phyloP scores from a whole-genome alignment of 23 tunicate species.

The Diplosoma virens region DNA sequence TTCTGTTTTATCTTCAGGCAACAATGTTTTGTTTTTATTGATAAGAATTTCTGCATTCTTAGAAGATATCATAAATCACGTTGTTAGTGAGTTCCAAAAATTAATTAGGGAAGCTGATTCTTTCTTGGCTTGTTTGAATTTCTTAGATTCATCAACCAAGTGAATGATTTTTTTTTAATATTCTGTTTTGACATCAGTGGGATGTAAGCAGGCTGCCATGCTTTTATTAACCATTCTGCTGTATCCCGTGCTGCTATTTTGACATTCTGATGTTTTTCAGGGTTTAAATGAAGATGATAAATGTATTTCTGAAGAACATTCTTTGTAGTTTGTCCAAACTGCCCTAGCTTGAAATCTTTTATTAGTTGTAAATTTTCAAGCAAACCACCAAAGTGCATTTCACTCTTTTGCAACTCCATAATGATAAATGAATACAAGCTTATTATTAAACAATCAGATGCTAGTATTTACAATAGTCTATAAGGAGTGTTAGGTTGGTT shows the following conservation, averaged over 20 bases:
- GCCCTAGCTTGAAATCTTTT: slow-evolving; percentile 10
- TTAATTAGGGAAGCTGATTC: slow-evolving; percentile 10
- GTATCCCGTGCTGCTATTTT: slow-evolving; percentile 15
- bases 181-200: slow-evolving; percentile 27
- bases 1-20: slow-evolving; percentile 1
- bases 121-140: too few species aligned
- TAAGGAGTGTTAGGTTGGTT: too few species aligned
- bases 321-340: slow-evolving; percentile 23
- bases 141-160: slow-evolving; percentile 7
- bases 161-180: slow-evolving; percentile 3
- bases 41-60: slow-evolving; percentile 10
- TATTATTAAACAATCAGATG: too few species aligned
- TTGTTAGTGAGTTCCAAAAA: slow-evolving; percentile 2
- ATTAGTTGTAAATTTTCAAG: slow-evolving; percentile 3
- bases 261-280: neutral
- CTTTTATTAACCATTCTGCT: neutral
- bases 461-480: neutral
- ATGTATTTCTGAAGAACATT: slow-evolving; percentile 10
- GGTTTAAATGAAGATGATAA: neutral
- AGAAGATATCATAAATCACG: slow-evolving; percentile 1
- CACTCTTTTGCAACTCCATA: slow-evolving; percentile 20
- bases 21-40: slow-evolving; percentile 3
- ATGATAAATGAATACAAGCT: too few species aligned
- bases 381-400: neutral
- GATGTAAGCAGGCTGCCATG: slow-evolving; percentile 23